Percentiles rank a stretch among this genome's conserved stretches.
These are phyloP conservation scores for Megastigmus dorsalis DNA, from an alignment of 2,888 invertebrate genomes.

Conservation along the genomic window DNA sequence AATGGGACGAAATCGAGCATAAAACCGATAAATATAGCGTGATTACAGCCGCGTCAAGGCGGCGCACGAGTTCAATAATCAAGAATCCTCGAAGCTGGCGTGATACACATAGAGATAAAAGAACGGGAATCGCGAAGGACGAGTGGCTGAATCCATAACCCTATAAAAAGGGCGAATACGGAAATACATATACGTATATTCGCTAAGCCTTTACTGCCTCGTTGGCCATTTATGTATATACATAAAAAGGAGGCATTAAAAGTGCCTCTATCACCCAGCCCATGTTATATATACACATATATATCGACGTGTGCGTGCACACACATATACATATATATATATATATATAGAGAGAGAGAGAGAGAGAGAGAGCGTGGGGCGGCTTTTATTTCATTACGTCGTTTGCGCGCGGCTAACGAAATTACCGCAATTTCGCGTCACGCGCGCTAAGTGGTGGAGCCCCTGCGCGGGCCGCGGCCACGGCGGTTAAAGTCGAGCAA, in stretches of 20 bases:
- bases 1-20: too few species aligned
- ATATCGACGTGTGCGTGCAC: neutral
- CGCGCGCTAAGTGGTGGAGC: constrained; percentile 37
- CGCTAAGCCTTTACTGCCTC: neutral
- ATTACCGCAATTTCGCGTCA: constrained; percentile 63
- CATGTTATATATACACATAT: neutral
- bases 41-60: too few species aligned
- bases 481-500: constrained; percentile 32
- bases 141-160: neutral
- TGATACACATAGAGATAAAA: too few species aligned
- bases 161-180: too few species aligned
- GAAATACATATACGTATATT: neutral
- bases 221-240: too few species aligned
- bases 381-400: constrained; percentile 65
- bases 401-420: constrained; percentile 62
- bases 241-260: constrained; percentile 6
- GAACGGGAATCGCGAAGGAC: neutral
- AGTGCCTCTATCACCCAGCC: too few species aligned
- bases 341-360: neutral
- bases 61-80: too few species aligned
- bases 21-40: too few species aligned
- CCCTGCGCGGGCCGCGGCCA: neutral
- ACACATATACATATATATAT: neutral
- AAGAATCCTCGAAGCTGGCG: too few species aligned
- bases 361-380: constrained; percentile 4